These are phyloP conservation scores for Nylanderia fulva DNA, from an alignment of 1,140 invertebrate genomes.

Conservation along the genomic window DNA sequence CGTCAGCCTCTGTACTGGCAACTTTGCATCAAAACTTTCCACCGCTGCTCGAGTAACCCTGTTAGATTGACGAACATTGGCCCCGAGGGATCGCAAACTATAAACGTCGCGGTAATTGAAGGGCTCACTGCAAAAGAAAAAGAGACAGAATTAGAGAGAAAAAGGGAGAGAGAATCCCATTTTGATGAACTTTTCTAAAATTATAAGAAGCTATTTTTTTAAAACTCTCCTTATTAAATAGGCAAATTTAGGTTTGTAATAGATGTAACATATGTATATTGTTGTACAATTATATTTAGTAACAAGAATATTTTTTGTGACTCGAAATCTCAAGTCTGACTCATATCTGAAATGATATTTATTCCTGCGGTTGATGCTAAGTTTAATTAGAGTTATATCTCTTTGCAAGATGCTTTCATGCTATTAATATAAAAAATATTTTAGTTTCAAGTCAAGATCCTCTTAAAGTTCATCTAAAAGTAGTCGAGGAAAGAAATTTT, in stretches of 20 bases:
- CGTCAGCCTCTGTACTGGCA: slow-evolving; percentile 58
- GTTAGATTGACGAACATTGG: slow-evolving; percentile 59
- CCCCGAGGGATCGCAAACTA: slow-evolving; percentile 54
- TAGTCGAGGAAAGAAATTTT: neutral
- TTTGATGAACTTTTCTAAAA: slow-evolving; percentile 27
- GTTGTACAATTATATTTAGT: neutral
- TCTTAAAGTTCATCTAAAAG: neutral
- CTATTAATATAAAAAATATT: neutral
- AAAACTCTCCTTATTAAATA: neutral
- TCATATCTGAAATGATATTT: neutral
- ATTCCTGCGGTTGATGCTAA: no score
- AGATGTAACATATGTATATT: neutral
- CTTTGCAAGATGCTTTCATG: neutral
- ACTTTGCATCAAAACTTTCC: slow-evolving; percentile 60
- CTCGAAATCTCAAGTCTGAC: neutral
- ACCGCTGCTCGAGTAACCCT: slow-evolving; percentile 47
- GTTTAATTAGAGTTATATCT: neutral
- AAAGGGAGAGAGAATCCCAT: slow-evolving; percentile 44
- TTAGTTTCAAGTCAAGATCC: neutral
- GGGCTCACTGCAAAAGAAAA: slow-evolving; percentile 8
- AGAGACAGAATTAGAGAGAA: slow-evolving; percentile 3
- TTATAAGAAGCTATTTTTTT: neutral
- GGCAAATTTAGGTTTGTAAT: neutral
- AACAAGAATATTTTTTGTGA: neutral
- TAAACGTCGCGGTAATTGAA: slow-evolving; percentile 51